phyloP scores from a whole-genome alignment of 1,140 invertebrate genomes.

The Ceratoteleas bidentatus region DNA sequence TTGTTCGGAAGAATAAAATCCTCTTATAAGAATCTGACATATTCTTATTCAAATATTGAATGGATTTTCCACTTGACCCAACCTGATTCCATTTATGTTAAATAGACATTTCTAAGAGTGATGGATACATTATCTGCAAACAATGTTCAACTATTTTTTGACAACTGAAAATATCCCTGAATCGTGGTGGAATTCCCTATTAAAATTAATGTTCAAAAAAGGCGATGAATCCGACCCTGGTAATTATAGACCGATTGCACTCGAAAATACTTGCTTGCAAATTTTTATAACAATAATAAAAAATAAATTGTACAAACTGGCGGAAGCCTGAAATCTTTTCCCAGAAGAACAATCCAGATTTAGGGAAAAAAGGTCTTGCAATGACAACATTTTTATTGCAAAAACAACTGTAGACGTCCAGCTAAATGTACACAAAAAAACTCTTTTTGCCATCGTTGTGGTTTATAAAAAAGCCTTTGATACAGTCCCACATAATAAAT shows the following conservation, averaged over 20 bases:
- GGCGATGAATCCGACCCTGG: neutral
- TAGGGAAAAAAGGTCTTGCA: neutral
- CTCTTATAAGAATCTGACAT: too few species aligned
- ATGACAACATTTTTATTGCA: constrained; percentile 2
- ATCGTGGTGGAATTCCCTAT: neutral
- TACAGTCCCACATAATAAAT: constrained; percentile 1
- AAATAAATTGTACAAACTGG: neutral
- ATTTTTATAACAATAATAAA: neutral
- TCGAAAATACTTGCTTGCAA: neutral
- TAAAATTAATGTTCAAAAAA: constrained; percentile 17
- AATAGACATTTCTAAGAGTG: too few species aligned
- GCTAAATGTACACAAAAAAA: neutral
- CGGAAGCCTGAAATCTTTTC: neutral
- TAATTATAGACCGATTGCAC: constrained; percentile 8
- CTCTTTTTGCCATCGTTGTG: neutral
- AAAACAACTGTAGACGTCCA: neutral
- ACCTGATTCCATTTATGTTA: too few species aligned
- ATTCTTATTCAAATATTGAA: too few species aligned
- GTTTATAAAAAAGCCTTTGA: constrained; percentile 11
- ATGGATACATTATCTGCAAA: constrained; percentile 13
- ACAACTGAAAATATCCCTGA: neutral
- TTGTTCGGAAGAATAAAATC: too few species aligned
- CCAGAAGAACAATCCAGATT: constrained; percentile 1
- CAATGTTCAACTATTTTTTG: constrained; percentile 14
- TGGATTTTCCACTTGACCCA: too few species aligned